Conservation (phyloP, 2,888 invertebrate species). For the Seira sanloemensis region DNA sequence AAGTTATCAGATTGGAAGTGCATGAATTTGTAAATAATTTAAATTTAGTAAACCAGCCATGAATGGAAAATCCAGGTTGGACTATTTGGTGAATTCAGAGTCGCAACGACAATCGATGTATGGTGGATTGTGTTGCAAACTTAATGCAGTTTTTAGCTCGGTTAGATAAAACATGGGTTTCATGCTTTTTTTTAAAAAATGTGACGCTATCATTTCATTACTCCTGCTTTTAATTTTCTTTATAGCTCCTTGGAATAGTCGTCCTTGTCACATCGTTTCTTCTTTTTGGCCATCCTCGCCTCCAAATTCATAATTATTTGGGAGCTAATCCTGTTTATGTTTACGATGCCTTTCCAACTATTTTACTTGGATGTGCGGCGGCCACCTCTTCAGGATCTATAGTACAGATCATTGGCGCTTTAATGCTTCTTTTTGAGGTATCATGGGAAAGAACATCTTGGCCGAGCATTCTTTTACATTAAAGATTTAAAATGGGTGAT, state of each 20-base stretch:
- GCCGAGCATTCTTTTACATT: not conserved
- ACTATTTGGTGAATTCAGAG: not conserved
- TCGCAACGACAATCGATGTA: not conserved
- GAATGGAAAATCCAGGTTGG: conserved; percentile 9
- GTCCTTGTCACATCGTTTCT: conserved; percentile 31
- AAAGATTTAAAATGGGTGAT: not conserved
- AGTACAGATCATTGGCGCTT: conserved; percentile 34
- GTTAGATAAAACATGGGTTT: not conserved
- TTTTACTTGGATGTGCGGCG: conserved; percentile 32
- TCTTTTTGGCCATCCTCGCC: conserved; percentile 29
- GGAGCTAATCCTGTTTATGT: not conserved
- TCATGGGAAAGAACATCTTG: too few relatives aligned
- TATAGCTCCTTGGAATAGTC: conserved; percentile 35
- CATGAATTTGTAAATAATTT: not conserved
- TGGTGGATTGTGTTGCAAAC: not conserved
- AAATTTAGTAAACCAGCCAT: not conserved
- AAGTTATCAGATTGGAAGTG: too few relatives aligned
- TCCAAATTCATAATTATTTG: conserved; percentile 40
- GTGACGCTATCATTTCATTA: not conserved
- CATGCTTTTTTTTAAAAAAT: not conserved
- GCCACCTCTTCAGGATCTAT: conserved; percentile 34
- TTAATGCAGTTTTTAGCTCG: not conserved
- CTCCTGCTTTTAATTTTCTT: too few relatives aligned
- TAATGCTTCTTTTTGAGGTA: conserved; percentile 56
- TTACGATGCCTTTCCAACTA: conserved; percentile 3